A percentile compares a stretch with the other conserved stretches of the same genome.
Evolutionary conservation across 2,888 invertebrate species (phyloP).

Genomic region (Nebria brevicollis): DNA sequence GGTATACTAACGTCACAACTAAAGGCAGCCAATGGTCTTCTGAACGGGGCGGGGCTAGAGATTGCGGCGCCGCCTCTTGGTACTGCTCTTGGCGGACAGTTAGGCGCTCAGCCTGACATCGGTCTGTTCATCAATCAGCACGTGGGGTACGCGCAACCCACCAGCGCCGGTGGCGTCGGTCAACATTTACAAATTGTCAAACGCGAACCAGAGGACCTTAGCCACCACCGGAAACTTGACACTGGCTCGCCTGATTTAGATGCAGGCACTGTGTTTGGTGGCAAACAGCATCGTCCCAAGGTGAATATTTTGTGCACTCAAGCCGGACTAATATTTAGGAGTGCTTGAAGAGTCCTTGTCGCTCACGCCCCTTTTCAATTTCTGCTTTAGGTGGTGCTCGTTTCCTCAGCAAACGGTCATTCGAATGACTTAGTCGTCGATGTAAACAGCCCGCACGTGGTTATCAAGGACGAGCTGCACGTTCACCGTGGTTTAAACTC

Average conservation of each 20-base stretch:
- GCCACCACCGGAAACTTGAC: conserved; percentile 75
- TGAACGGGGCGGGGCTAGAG: conserved; percentile 73
- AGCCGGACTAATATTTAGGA: conserved; percentile 2
- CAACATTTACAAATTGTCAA: conserved; percentile 77
- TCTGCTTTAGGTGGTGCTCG: conserved; percentile 62
- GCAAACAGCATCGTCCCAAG: conserved; percentile 68
- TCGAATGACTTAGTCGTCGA: conserved; percentile 64
- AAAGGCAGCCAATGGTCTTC: conserved; percentile 76
- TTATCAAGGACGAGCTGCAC: conserved; percentile 71
- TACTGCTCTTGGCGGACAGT: conserved; percentile 66
- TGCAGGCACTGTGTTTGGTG: conserved; percentile 69
- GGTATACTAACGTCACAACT: conserved; percentile 74
- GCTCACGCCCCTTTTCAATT: conserved; percentile 5
- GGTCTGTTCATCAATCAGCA: conserved; percentile 70
- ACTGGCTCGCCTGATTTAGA: conserved; percentile 66
- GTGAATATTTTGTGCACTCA: conserved; percentile 58
- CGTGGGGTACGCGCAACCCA: conserved; percentile 68
- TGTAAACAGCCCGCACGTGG: conserved; percentile 61
- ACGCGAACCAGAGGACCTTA: conserved; percentile 84
- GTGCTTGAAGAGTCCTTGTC: background rate
- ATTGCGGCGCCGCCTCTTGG: conserved; percentile 63
- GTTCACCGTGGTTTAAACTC: conserved; percentile 69
- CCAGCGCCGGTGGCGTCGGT: conserved; percentile 63
- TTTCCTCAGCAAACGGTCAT: conserved; percentile 58
- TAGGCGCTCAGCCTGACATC: conserved; percentile 68